phyloP scores from a whole-genome alignment of 2,113 vertebrate genomes.

The Onychorhynchus coronatus region DNA sequence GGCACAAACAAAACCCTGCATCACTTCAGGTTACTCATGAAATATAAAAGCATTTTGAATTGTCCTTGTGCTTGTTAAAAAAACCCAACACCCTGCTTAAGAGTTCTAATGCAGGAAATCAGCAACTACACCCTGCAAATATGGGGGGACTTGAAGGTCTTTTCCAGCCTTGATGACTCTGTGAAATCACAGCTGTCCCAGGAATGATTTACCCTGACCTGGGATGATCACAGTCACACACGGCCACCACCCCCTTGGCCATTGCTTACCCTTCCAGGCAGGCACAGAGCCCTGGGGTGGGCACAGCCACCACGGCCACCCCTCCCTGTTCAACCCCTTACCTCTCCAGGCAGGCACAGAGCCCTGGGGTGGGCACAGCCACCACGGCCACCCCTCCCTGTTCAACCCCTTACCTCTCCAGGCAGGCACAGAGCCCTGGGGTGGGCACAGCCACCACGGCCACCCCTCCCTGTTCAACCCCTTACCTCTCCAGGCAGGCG shows the following conservation, averaged over 20 bases:
- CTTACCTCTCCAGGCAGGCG: conserved; percentile 93
- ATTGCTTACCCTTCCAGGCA: not conserved
- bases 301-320: too few relatives aligned
- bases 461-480: conserved; percentile 74
- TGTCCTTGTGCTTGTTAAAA: not conserved
- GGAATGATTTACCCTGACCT: rapidly evolving
- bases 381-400: conserved; percentile 65
- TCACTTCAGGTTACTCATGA: rapidly evolving
- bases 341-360: too few relatives aligned
- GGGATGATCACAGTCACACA: not conserved
- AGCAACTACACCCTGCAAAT: rapidly evolving
- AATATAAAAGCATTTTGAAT: not conserved
- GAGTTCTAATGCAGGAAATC: rapidly evolving
- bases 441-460: too few relatives aligned
- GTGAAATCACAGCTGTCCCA: not conserved
- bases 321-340: not conserved
- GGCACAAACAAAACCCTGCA: not conserved
- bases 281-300: too few relatives aligned
- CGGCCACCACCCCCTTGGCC: not conserved
- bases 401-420: conserved; percentile 94
- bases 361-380: conserved; percentile 37
- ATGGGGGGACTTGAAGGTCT: not conserved
- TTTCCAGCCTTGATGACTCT: rapidly evolving
- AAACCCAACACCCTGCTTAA: rapidly evolving
- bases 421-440: conserved; percentile 89